Evolutionary conservation across 2,113 vertebrate species (phyloP), one percentile per base, ranked within the genome.

Genomic region (Pimephales promelas): DNA sequence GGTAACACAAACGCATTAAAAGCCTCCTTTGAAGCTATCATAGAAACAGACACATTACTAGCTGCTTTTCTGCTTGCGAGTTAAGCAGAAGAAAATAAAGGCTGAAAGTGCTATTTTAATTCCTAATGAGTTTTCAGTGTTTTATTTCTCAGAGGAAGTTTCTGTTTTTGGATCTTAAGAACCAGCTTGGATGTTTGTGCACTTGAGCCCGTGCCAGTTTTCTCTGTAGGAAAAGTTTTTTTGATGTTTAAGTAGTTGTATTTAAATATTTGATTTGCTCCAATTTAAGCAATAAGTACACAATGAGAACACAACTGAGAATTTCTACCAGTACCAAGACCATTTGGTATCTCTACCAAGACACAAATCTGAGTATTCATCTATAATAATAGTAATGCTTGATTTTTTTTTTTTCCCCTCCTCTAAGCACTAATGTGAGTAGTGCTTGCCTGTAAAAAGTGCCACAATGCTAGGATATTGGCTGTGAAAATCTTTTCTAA

Each of bases 91-190:
- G 71, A 26, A 2, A 57, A 40, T 40, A 62, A 49, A 80, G 8
- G 28, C 57, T 80, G 66, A 16, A 13, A 49, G 11, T 16, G 24
- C 43, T 79, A n/a, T 26, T 79, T 75, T 56, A 77, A 78, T 70
- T 64, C 18, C 75, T 56, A 70, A 84, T 78, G 52, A 70, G 73
- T n/a, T 79, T 68, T 34, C 26, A 74, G 43, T 49, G 45, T 80
- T 80, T 66, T 28, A 36, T 70, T n/a, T 70, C 79, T 81, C 61
- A n/a, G 20, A 49, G 47, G 64, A 81, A 70, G 79, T 70, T 71
- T 70, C 79, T 66, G 47, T 70, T 81, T 81, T 70, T 52, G 61
- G 24, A 54, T 54, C 62, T 70, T 70, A 54, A 54, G 70, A 79
- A 62, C 40, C 43, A 52, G 40, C 78, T 64, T 64, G 78, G 26